Conservation (phyloP, 2,888 invertebrate genomes). For the Drepana falcataria region DNA sequence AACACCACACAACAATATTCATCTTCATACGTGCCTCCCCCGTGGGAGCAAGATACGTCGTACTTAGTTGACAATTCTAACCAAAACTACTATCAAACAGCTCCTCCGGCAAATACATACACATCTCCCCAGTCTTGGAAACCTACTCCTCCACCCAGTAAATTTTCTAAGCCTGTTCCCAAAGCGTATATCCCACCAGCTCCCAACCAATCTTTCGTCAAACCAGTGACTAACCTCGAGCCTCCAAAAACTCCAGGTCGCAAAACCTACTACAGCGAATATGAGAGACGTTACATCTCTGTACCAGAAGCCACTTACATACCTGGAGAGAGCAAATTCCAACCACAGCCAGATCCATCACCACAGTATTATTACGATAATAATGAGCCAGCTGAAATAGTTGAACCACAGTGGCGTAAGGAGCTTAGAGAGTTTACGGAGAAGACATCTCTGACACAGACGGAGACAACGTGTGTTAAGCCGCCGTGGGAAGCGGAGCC, state of each 20-base stretch:
- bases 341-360: constrained; percentile 66
- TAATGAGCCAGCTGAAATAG: constrained; percentile 55
- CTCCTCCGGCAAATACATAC: constrained; percentile 35
- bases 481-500: constrained; percentile 67
- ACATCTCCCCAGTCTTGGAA: constrained; percentile 45
- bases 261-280: constrained; percentile 72
- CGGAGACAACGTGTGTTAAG: constrained; percentile 45
- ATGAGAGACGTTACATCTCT: constrained; percentile 69
- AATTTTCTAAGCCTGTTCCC: constrained; percentile 56
- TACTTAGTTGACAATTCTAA: constrained; percentile 48
- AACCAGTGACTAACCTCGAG: constrained; percentile 42
- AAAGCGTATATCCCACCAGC: constrained; percentile 68
- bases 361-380: constrained; percentile 70
- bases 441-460: constrained; percentile 54
- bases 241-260: constrained; percentile 54
- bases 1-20: constrained; percentile 53
- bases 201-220: constrained; percentile 71
- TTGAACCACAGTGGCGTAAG: constrained; percentile 71
- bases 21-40: constrained; percentile 67
- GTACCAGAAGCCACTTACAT: constrained; percentile 70
- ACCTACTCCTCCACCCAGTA: constrained; percentile 38
- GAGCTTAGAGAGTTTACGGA: constrained; percentile 72
- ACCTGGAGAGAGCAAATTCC: constrained; percentile 60
- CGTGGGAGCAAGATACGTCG: constrained; percentile 67
- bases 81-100: constrained; percentile 51